These are phyloP conservation scores for Papilio machaon DNA, from an alignment of 1,140 invertebrate genomes.

Conservation along the genomic window DNA sequence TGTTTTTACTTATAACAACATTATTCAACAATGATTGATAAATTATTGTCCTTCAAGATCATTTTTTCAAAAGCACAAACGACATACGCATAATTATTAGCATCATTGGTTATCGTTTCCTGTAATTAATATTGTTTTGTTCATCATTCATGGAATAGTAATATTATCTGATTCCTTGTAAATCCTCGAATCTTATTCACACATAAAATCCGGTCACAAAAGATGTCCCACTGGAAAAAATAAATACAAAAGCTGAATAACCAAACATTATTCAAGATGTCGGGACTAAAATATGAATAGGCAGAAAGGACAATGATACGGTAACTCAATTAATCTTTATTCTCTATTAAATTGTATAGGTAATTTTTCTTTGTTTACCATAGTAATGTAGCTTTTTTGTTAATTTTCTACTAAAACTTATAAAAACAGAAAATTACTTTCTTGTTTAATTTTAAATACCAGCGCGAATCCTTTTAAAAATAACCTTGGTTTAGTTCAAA, in stretches of 20 bases:
- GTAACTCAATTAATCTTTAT: slow-evolving; percentile 2
- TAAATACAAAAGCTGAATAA: slow-evolving; percentile 3
- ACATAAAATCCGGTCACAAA: background rate
- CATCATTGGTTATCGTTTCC: background rate
- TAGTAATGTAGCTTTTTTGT: background rate
- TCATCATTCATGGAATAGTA: slow-evolving; percentile 3
- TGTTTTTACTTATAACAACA: background rate
- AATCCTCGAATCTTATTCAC: background rate
- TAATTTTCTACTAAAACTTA: background rate
- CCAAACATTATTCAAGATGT: slow-evolving; percentile 21
- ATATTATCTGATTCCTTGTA: background rate
- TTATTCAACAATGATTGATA: background rate
- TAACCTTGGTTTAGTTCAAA: slow-evolving; percentile 17
- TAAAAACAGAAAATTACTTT: background rate
- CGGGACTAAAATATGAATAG: background rate
- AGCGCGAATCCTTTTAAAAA: background rate
- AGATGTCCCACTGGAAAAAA: slow-evolving; percentile 25
- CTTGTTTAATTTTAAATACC: background rate
- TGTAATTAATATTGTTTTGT: slow-evolving; percentile 29
- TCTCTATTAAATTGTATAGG: background rate
- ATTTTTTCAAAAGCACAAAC: background rate
- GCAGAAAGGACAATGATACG: background rate
- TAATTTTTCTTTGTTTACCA: background rate
- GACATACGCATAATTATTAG: background rate
- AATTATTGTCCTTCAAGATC: background rate